Percentiles rank a stretch among this genome's conserved stretches.
These are phyloP conservation scores for Phoebastria nigripes DNA, from an alignment of 2,797 vertebrate genomes.

Conservation along the genomic window DNA sequence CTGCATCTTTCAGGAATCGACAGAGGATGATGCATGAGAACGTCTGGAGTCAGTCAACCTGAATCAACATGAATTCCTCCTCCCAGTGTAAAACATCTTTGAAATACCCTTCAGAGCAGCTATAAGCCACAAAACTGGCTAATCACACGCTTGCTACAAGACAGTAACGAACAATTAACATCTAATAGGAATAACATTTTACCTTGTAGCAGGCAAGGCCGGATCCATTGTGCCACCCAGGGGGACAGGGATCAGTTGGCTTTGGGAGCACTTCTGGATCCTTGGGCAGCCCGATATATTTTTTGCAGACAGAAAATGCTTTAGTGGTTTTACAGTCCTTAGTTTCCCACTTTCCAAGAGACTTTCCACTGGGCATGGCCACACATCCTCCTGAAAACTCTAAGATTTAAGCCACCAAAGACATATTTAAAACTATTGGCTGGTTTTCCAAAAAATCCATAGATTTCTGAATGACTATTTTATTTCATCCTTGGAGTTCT, in stretches of 20 bases:
- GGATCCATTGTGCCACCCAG: slow-evolving; percentile 80
- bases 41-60: background rate
- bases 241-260: slow-evolving; percentile 77
- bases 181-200: background rate
- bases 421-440: background rate
- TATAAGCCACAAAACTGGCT: background rate
- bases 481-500: background rate
- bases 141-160: background rate
- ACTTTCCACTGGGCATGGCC: slow-evolving; percentile 80
- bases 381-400: slow-evolving; percentile 82
- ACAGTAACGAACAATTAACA: background rate
- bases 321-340: slow-evolving; percentile 85
- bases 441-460: background rate
- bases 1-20: background rate
- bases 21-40: background rate
- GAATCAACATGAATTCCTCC: background rate
- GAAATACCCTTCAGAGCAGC: background rate
- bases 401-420: slow-evolving; percentile 62
- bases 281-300: slow-evolving; percentile 62
- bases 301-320: slow-evolving; percentile 90
- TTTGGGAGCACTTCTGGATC: slow-evolving; percentile 73
- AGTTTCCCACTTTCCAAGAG: slow-evolving; percentile 87
- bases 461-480: background rate
- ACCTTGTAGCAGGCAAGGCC: slow-evolving; percentile 92
- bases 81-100: background rate